Evolutionary conservation across 2,113 vertebrate species (phyloP).

Genomic region (Natator depressus): DNA sequence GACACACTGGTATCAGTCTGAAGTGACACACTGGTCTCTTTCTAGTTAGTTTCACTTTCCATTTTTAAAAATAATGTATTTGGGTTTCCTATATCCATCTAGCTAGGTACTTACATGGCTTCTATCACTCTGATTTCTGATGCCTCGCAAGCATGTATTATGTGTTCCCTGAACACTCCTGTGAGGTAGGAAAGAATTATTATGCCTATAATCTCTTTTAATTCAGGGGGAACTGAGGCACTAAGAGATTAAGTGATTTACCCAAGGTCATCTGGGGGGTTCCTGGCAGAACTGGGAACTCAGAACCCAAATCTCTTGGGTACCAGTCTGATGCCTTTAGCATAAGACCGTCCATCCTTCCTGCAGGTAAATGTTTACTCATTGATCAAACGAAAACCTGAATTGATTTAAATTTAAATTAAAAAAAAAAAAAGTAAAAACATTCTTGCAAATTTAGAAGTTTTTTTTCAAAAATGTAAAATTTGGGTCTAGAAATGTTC

Average conservation of each 20-base stretch:
- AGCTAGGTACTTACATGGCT: not conserved
- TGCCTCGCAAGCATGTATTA: not conserved
- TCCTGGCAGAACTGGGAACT: not conserved
- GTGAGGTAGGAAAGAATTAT: not conserved
- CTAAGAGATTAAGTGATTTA: not conserved
- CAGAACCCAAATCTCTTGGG: not conserved
- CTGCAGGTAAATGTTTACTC: not conserved
- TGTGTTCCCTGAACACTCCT: not conserved
- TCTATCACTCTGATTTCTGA: not conserved
- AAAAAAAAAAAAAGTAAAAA: not conserved
- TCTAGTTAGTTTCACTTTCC: slow-evolving; percentile 2
- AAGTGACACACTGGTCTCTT: not conserved
- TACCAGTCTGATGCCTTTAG: not conserved
- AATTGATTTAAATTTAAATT: not conserved
- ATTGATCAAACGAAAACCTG: not conserved
- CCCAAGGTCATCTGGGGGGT: not conserved
- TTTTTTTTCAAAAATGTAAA: not conserved
- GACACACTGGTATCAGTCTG: not conserved
- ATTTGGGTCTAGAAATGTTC: not conserved
- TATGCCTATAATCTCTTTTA: not conserved
- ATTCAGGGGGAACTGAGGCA: not conserved
- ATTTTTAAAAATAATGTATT: not conserved
- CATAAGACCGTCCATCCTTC: not conserved
- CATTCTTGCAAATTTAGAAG: not conserved
- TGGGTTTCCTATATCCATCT: slow-evolving; percentile 12